phyloP scores from a whole-genome alignment of 2,797 vertebrate species.

The Onychomys leucogaster region DNA sequence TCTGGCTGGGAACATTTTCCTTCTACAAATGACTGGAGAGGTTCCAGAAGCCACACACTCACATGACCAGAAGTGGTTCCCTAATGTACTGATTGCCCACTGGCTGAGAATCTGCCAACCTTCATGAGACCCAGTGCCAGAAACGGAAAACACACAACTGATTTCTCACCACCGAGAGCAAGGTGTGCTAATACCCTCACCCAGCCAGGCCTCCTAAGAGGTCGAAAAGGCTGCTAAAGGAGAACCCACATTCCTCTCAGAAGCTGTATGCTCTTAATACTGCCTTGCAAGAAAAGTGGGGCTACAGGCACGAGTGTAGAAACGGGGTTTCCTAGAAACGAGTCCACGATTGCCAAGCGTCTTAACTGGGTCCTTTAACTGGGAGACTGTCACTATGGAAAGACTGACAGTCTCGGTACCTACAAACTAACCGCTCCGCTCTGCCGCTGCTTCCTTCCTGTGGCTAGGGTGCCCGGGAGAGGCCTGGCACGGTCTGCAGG shows the following conservation, averaged over 20 bases:
- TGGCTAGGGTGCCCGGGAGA: slow-evolving; percentile 21
- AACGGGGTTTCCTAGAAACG: slow-evolving; percentile 47
- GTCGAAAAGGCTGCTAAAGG: neutral
- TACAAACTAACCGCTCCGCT: neutral
- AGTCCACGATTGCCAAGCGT: slow-evolving; percentile 23
- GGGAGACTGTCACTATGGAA: slow-evolving; percentile 29
- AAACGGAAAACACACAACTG: neutral
- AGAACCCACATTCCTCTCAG: neutral
- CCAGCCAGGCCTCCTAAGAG: neutral
- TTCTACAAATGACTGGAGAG: slow-evolving; percentile 19
- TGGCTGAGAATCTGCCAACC: slow-evolving; percentile 41
- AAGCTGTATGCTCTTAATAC: neutral
- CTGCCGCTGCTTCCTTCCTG: slow-evolving; percentile 35
- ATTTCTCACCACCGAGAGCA: slow-evolving; percentile 2
- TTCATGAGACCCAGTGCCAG: neutral
- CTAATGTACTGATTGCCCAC: neutral
- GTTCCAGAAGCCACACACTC: neutral
- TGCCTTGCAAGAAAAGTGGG: neutral
- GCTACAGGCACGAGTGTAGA: slow-evolving; percentile 11
- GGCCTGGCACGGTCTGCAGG: slow-evolving; percentile 22
- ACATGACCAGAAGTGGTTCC: neutral
- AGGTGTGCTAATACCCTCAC: neutral
- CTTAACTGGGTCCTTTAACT: slow-evolving; percentile 59
- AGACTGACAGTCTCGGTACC: slow-evolving; percentile 42
- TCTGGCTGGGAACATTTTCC: neutral